Conservation (phyloP, 2,797 vertebrate genomes). For the Parauchenoglanis ngamensis region DNA sequence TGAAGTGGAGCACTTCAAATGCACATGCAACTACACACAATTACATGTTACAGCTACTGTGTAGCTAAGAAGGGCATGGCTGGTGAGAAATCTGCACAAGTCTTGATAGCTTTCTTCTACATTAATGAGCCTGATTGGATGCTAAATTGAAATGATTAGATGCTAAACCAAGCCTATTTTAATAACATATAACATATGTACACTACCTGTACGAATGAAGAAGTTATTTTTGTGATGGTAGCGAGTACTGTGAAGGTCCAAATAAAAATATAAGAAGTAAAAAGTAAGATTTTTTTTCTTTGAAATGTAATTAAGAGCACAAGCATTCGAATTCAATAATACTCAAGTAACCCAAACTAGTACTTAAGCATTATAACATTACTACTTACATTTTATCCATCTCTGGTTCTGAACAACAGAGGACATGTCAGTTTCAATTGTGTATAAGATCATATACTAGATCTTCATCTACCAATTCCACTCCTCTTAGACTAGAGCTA, state of each 20-base stretch:
- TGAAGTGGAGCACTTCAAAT: too few relatives aligned
- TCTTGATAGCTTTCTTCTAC: too few relatives aligned
- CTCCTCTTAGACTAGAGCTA: not conserved
- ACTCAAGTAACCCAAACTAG: not conserved
- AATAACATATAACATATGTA: not conserved
- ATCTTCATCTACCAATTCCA: not conserved
- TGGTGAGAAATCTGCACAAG: not conserved
- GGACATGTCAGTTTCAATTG: not conserved
- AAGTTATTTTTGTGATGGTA: not conserved
- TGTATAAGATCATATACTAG: not conserved
- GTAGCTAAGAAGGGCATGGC: too few relatives aligned
- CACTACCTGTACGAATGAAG: too few relatives aligned
- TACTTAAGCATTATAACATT: not conserved
- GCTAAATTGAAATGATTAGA: too few relatives aligned
- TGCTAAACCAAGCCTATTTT: too few relatives aligned
- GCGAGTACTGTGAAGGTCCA: not conserved
- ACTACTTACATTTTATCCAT: not conserved
- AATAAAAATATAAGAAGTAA: not conserved
- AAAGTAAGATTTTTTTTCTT: not conserved
- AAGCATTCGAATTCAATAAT: not conserved
- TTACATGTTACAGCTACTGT: too few relatives aligned
- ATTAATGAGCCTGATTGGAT: too few relatives aligned
- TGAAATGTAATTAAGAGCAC: not conserved
- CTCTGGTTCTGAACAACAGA: not conserved
- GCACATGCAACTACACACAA: not conserved